A percentile compares a stretch with the other conserved stretches of the same genome.
Conservation (phyloP, 2,888 invertebrate genomes). For the Choreutis nemorana region DNA sequence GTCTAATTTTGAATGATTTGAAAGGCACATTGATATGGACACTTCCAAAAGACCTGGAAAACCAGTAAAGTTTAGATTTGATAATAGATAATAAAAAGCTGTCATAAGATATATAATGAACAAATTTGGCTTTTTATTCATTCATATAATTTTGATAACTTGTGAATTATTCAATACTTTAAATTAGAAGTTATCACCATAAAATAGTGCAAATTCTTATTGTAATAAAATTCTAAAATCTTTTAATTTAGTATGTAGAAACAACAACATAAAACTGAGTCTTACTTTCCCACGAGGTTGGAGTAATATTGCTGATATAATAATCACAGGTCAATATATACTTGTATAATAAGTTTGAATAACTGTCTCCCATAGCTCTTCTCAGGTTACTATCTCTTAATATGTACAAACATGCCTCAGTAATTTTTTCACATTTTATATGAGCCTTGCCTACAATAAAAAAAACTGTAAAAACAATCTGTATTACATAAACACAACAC, state of each 20-base stretch:
- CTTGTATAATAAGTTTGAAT: slow-evolving; percentile 62
- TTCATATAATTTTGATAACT: too few species aligned
- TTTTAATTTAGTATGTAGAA: too few species aligned
- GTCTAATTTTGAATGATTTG: slow-evolving; percentile 31
- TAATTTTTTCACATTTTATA: slow-evolving; percentile 41
- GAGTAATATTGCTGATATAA: slow-evolving; percentile 56
- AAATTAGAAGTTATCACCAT: too few species aligned
- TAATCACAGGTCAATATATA: slow-evolving; percentile 57
- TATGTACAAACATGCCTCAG: slow-evolving; percentile 37
- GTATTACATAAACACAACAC: too few species aligned
- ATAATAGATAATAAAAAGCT: slow-evolving; percentile 5
- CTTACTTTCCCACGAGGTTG: slow-evolving; percentile 66
- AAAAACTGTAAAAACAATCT: too few species aligned
- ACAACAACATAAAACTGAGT: slow-evolving; percentile 7
- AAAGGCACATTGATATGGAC: slow-evolving; percentile 27
- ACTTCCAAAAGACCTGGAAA: slow-evolving; percentile 44
- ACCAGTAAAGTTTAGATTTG: slow-evolving; percentile 7
- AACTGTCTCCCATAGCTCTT: slow-evolving; percentile 53
- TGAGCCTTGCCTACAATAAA: slow-evolving; percentile 33
- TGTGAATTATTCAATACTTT: too few species aligned
- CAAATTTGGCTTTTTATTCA: too few species aligned
- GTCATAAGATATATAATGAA: too few species aligned
- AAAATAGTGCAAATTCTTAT: too few species aligned
- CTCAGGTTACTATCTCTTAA: slow-evolving; percentile 34
- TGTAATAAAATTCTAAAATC: too few species aligned